Evolutionary conservation across 2,888 invertebrate genomes (phyloP), one percentile per base, ranked within the genome.

Genomic region (Julus scanicus): DNA sequence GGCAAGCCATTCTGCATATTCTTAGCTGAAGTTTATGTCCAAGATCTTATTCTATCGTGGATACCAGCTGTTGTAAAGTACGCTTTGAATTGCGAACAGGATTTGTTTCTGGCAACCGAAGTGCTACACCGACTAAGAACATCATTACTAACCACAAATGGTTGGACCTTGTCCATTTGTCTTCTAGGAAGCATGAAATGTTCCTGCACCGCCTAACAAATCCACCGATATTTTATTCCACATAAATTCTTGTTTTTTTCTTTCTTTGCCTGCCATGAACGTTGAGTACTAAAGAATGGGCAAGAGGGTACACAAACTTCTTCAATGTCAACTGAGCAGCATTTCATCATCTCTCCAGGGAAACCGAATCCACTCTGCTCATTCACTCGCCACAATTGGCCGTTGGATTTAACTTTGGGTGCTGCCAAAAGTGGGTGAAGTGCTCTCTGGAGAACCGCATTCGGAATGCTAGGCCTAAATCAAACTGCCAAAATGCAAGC

Each of bases 241-340:
- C 15, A 63, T 63, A 53, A 53, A 53, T 53, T 53, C 53, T 53
- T n/a, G n/a, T 63, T n/a, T 63, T 8, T 44, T n/a, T 63, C n/a
- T 63, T 15, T n/a, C 57, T 63, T 6, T n/a, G n/a, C n/a, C n/a
- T n/a, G n/a, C n/a, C 57, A 63, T 63, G 57, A n/a, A 17, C 57
- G 57, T 63, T 63, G 57, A n/a, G n/a, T 1, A 63, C 57, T 63
- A n/a, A 63, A n/a, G 57, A 63, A 63, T 63, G n/a, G 57, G n/a
- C 17, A n/a, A 5, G 57, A 63, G 57, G 57, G 57, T n/a, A n/a
- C 57, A 63, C 57, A 63, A 63, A 63, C n/a, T 63, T 63, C 57
- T 63, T 63, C 57, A n/a, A 63, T 63, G 57, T 63, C 57, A 63
- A 63, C 57, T 63, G 57, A 63, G 57, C n/a, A n/a, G 57, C 57